Conservation (phyloP, 2,888 invertebrate species). For the Agapetus fuscipes region DNA sequence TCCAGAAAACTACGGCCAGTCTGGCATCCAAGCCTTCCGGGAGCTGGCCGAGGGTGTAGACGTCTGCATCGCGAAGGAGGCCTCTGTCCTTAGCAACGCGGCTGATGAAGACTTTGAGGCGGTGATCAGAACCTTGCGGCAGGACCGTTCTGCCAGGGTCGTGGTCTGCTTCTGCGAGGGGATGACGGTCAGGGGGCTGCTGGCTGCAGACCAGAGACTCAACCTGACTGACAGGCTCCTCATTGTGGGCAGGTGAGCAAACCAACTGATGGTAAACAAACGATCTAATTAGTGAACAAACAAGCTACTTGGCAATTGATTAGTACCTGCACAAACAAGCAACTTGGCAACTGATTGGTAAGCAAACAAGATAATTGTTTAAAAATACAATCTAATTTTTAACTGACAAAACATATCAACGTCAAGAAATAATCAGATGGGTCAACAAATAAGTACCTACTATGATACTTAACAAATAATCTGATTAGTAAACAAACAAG, state of each 20-base stretch:
- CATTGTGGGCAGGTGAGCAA: constrained; percentile 55
- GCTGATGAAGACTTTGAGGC: constrained; percentile 46
- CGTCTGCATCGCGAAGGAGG: constrained; percentile 63
- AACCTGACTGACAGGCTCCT: constrained; percentile 50
- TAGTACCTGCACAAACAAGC: too few species aligned
- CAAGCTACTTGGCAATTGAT: too few species aligned
- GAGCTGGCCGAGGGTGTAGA: constrained; percentile 55
- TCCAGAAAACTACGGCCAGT: constrained; percentile 67
- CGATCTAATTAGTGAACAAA: too few species aligned
- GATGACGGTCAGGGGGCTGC: constrained; percentile 54
- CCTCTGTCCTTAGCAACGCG: constrained; percentile 51
- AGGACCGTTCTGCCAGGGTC: constrained; percentile 47
- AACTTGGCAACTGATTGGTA: too few species aligned
- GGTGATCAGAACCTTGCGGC: constrained; percentile 44
- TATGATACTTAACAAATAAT: too few species aligned
- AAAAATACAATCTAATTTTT: too few species aligned
- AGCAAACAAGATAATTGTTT: too few species aligned
- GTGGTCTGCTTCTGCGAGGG: constrained; percentile 77
- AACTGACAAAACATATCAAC: too few species aligned
- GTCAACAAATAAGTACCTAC: too few species aligned
- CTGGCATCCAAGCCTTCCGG: constrained; percentile 65
- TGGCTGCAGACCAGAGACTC: constrained; percentile 49
- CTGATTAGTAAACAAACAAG: too few species aligned
- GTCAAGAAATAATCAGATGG: too few species aligned
- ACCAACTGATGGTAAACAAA: background rate